phyloP scores from a whole-genome alignment of 2,888 invertebrate genomes.

The Apotomis betuletana region DNA sequence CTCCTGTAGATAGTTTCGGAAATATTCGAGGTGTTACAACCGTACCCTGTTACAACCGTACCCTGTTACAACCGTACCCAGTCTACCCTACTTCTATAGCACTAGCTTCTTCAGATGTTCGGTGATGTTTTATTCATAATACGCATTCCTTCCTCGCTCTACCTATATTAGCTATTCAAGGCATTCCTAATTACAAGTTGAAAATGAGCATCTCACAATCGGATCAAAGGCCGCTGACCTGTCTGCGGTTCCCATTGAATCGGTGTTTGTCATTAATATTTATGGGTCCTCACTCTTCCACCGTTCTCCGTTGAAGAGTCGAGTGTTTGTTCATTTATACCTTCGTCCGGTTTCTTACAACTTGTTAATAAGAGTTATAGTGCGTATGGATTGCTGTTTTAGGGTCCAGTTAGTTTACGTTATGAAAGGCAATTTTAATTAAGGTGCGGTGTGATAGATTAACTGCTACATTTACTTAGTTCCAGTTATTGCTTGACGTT shows the following conservation, averaged over 20 bases:
- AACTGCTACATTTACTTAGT: too few relatives aligned
- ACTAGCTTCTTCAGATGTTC: constrained; percentile 31
- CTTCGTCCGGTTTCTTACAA: constrained; percentile 46
- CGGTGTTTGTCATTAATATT: constrained; percentile 80
- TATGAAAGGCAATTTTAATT: background rate
- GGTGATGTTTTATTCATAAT: constrained; percentile 61
- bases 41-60: too few relatives aligned
- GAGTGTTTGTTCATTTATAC: constrained; percentile 68
- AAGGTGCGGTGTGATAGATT: background rate
- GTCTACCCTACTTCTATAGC: constrained; percentile 23
- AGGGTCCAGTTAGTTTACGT: background rate
- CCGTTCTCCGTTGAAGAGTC: constrained; percentile 70
- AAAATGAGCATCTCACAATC: constrained; percentile 73
- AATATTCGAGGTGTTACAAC: too few relatives aligned
- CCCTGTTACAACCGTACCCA: too few relatives aligned
- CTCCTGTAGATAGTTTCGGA: too few relatives aligned
- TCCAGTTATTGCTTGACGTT: too few relatives aligned
- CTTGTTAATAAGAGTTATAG: constrained; percentile 35
- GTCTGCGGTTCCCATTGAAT: constrained; percentile 70
- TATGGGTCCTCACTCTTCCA: constrained; percentile 71
- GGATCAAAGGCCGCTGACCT: constrained; percentile 76
- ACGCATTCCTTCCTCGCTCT: constrained; percentile 53
- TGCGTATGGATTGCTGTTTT: constrained; percentile 11
- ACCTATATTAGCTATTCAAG: constrained; percentile 56
- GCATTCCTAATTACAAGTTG: constrained; percentile 73